Conservation (phyloP, 2,888 invertebrate genomes). For the Tolmerus cingulatus region DNA sequence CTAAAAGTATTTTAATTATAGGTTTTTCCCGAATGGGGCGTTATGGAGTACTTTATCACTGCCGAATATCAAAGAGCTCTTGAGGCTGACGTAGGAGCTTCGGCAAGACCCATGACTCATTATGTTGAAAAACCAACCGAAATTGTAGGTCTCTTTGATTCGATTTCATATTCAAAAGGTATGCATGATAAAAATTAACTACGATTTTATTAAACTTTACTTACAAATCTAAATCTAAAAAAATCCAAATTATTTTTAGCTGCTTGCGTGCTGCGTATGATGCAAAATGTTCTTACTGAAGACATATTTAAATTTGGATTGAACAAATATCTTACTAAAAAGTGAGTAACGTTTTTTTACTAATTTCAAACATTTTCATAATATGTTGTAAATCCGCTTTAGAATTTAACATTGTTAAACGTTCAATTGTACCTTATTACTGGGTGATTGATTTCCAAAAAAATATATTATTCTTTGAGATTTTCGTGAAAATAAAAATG, state of each 20-base stretch:
- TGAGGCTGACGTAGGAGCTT: constrained; percentile 74
- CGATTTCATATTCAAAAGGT: constrained; percentile 89
- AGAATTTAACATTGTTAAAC: too few relatives aligned
- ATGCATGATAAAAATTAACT: constrained; percentile 60
- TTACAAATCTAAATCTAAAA: neutral
- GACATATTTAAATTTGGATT: neutral
- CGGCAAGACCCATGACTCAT: constrained; percentile 82
- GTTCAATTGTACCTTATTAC: too few relatives aligned
- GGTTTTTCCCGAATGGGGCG: constrained; percentile 72
- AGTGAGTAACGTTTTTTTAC: neutral
- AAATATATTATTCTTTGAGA: too few relatives aligned
- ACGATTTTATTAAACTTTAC: neutral
- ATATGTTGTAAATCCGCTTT: too few relatives aligned
- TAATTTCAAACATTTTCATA: too few relatives aligned
- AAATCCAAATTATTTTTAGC: constrained; percentile 68
- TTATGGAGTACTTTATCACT: constrained; percentile 79
- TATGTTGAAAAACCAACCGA: constrained; percentile 84
- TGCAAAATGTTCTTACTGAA: constrained; percentile 64
- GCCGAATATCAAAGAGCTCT: constrained; percentile 78
- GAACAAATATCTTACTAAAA: neutral
- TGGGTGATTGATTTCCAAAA: too few relatives aligned
- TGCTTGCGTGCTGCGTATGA: constrained; percentile 70
- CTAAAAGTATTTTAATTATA: constrained; percentile 52
- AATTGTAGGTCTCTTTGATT: constrained; percentile 82
- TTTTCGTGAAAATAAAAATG: too few relatives aligned